Conservation (phyloP, 1,140 invertebrate genomes). For the Scaptomyza graminum region DNA sequence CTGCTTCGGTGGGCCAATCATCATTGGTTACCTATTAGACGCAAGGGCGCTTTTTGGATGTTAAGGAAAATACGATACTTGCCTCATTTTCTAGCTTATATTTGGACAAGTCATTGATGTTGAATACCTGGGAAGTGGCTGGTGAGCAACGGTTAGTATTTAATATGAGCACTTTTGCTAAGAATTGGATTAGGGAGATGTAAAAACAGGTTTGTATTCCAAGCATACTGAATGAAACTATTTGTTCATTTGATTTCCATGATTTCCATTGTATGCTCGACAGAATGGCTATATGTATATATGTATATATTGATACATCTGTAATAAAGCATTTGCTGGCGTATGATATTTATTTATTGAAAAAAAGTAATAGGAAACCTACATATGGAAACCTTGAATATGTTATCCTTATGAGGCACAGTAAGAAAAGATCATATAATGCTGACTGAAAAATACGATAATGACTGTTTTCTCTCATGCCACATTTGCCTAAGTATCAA, state of each 20-base stretch:
- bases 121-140: slow-evolving; percentile 22
- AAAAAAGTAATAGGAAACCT: too few species aligned
- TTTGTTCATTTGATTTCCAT: background rate
- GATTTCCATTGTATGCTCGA: slow-evolving; percentile 6
- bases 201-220: background rate
- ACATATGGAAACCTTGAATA: too few species aligned
- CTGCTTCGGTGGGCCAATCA: slow-evolving; percentile 14
- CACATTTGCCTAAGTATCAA: too few species aligned
- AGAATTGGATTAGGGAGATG: slow-evolving; percentile 19
- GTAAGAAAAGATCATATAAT: too few species aligned
- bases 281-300: slow-evolving; percentile 24
- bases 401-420: too few species aligned
- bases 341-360: too few species aligned
- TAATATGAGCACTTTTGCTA: background rate
- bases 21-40: slow-evolving; percentile 1
- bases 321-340: background rate
- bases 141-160: slow-evolving; percentile 20
- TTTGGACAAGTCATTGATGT: background rate
- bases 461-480: too few species aligned
- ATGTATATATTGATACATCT: slow-evolving; percentile 27
- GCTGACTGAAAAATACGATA: too few species aligned
- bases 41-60: background rate
- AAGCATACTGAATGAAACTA: background rate
- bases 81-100: slow-evolving; percentile 3
- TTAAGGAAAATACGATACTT: slow-evolving; percentile 1